Base-by-base conservation (phyloP, 2,888 invertebrate species). In the Drosophila affinis region DNA sequence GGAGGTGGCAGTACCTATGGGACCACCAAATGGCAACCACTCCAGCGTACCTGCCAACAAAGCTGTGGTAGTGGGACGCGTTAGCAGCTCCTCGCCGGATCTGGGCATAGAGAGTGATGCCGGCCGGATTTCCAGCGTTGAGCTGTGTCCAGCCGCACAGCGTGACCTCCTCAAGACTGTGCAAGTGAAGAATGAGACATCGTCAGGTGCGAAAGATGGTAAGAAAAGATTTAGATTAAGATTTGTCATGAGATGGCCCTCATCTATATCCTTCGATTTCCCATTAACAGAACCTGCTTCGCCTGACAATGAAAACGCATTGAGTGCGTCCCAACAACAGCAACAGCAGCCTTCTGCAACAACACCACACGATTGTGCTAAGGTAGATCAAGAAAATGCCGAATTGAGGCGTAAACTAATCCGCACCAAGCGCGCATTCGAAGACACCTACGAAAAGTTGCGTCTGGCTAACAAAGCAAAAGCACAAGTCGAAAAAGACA, bases 71-170 rank as follows among this genome's bases (percentile, higher is more conserved):
- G 74, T 74, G 4, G 86, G 87, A 14, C 87, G 91, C 5, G 49
- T 92, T 9, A 92, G 93, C 12, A 94, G 93, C 79, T 93, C 95
- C 1, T 97, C 97, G 0, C 97, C 97, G 0, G 97, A 97, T 92
- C 94, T 97, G 86, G 97, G 97, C n/a, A 97, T 97, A 75, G 97
- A 97, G 90, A 97, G 97, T 86, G 97, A 97, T 90, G 94, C 94
- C 46, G 94, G 79, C 94, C 95, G 71, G 94, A 95, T 90, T 89
- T 95, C 81, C 93, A 96, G 93, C 71, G 89, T 89, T 2, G 92
- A 91, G 47, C 60, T 90, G 1, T 78, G 39, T 39, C 2, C 88
- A 3, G 88, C 77, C 56, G 81, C 85, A 9, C 89, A 91, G 57
- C 84, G 93, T 54, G 91, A 93, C 0, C 49, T 78, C 57, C 81